These are phyloP conservation scores for Anthophora plumipes DNA, from an alignment of 2,888 invertebrate species.

Conservation along the genomic window DNA sequence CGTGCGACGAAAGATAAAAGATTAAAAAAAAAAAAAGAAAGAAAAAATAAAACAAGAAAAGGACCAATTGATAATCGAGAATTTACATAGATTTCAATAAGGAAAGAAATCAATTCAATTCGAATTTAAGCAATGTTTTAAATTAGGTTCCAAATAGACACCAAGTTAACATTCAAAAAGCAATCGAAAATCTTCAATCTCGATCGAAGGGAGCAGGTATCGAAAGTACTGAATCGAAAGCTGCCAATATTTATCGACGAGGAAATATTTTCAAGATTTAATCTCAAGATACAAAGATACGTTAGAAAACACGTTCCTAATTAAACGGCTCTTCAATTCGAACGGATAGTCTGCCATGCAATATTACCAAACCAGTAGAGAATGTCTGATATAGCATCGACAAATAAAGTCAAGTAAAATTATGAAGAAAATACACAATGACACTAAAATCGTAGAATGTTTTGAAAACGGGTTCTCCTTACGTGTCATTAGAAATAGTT, in stretches of 20 bases:
- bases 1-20: slow-evolving; percentile 3
- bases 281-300: slow-evolving; percentile 9
- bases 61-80: slow-evolving; percentile 51
- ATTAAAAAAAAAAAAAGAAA: no score
- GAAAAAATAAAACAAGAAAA: not conserved
- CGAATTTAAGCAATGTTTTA: not conserved
- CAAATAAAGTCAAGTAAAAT: not conserved
- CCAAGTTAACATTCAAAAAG: slow-evolving; percentile 1
- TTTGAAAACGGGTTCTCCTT: not conserved
- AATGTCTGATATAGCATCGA: not conserved
- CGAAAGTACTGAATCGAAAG: slow-evolving; percentile 72
- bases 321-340: slow-evolving; percentile 10
- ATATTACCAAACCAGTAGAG: not conserved
- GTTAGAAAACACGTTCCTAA: slow-evolving; percentile 41
- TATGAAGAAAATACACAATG: not conserved
- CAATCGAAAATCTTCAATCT: slow-evolving; percentile 26
- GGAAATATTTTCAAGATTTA: slow-evolving; percentile 35
- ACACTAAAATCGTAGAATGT: not conserved
- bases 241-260: slow-evolving; percentile 60
- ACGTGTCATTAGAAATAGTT: not conserved
- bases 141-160: not conserved
- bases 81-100: slow-evolving; percentile 11
- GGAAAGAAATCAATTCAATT: not conserved
- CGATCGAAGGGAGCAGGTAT: slow-evolving; percentile 50
- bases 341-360: not conserved